Percentiles rank a stretch among this genome's conserved stretches.
Evolutionary conservation across 2,888 invertebrate species (phyloP).

Genomic region (Lepetodrilus schrolli): DNA sequence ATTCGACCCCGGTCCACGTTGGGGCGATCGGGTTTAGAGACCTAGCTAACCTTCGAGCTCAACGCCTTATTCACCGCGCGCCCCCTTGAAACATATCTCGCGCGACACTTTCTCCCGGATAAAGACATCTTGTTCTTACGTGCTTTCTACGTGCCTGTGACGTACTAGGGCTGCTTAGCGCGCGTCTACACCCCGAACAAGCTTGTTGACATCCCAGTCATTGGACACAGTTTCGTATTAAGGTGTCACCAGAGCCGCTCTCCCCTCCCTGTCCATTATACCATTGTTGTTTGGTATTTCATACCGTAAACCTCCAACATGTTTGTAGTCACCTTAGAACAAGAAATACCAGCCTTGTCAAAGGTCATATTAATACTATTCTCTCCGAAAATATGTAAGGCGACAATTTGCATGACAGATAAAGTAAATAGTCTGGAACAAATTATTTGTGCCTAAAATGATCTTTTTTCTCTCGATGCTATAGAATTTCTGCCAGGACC

Average conservation of each 20-base stretch:
- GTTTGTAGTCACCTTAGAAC: too few species aligned
- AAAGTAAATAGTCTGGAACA: too few species aligned
- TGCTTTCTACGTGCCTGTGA: neutral
- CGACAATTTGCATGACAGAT: too few species aligned
- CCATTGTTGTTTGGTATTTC: neutral
- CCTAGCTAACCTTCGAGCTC: neutral
- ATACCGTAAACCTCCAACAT: neutral
- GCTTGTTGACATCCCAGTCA: neutral
- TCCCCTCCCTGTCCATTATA: constrained; percentile 16
- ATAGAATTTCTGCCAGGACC: too few species aligned
- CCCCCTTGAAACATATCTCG: neutral
- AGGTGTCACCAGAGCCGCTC: neutral
- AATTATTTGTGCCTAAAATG: too few species aligned
- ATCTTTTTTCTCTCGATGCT: too few species aligned
- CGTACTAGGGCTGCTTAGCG: neutral
- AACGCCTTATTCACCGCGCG: neutral
- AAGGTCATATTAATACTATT: too few species aligned
- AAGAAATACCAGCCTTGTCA: too few species aligned
- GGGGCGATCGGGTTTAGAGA: neutral
- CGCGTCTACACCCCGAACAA: too few species aligned
- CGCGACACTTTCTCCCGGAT: neutral
- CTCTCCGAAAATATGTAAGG: too few species aligned
- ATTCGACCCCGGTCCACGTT: neutral
- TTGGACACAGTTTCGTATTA: constrained; percentile 25
- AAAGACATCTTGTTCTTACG: neutral